Evolutionary conservation across 2,888 invertebrate genomes (phyloP).

Genomic region (Alcis repandata): DNA sequence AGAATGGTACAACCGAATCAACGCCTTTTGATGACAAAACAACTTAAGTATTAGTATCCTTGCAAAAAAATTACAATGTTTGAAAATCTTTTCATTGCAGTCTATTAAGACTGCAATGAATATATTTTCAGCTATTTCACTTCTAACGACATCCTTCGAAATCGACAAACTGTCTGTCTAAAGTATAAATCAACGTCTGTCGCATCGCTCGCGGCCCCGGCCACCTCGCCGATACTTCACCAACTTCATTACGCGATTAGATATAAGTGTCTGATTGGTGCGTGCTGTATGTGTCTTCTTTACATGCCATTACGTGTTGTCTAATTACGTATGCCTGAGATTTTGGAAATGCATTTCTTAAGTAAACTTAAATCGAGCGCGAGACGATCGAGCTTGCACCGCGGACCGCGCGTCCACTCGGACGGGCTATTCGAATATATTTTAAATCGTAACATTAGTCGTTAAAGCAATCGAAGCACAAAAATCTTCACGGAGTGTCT

Average conservation of each 20-base stretch:
- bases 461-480: constrained; percentile 76
- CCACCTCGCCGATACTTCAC: constrained; percentile 24
- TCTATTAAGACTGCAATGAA: background rate
- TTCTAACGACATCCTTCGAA: background rate
- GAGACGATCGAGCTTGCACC: constrained; percentile 80
- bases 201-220: constrained; percentile 24
- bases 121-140: background rate
- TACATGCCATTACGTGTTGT: constrained; percentile 77
- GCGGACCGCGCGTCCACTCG: constrained; percentile 74
- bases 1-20: no score
- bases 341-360: constrained; percentile 83
- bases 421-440: constrained; percentile 66
- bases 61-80: no score
- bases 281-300: constrained; percentile 82
- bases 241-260: constrained; percentile 33
- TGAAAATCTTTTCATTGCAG: no score
- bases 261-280: constrained; percentile 74
- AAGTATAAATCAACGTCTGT: no score
- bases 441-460: constrained; percentile 75
- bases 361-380: constrained; percentile 74
- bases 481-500: constrained; percentile 78
- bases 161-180: constrained; percentile 61
- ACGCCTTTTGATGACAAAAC: no score
- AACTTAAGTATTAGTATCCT: no score
- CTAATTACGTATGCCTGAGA: constrained; percentile 77